These are phyloP conservation scores for Podargus strigoides DNA, from an alignment of 2,797 vertebrate genomes.

Conservation along the genomic window DNA sequence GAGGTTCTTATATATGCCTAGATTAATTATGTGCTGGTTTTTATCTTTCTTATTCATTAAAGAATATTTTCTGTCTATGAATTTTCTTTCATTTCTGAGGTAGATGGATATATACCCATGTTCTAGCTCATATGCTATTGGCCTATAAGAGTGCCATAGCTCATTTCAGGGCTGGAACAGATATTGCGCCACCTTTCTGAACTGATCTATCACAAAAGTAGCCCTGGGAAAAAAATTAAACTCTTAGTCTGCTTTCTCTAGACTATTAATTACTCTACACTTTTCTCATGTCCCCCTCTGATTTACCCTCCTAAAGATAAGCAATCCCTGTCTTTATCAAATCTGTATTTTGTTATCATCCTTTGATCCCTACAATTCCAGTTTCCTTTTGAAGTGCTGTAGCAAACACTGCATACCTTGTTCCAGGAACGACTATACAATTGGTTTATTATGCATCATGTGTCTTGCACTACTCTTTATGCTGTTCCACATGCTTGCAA, in stretches of 20 bases:
- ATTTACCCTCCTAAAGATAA: background rate
- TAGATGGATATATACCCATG: background rate
- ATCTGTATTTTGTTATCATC: slow-evolving; percentile 4
- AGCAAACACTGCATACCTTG: background rate
- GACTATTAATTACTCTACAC: background rate
- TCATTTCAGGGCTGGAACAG: background rate
- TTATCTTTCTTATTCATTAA: background rate
- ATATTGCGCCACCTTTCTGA: background rate
- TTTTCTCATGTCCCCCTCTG: background rate
- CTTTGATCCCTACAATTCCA: slow-evolving; percentile 1
- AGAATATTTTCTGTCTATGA: background rate
- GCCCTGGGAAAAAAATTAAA: background rate
- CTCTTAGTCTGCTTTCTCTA: background rate
- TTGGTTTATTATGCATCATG: background rate
- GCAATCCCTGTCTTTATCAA: background rate
- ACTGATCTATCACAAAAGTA: background rate
- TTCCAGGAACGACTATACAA: background rate
- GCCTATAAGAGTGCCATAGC: background rate
- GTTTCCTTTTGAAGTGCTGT: slow-evolving; percentile 1
- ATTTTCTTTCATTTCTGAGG: background rate
- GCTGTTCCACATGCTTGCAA: background rate
- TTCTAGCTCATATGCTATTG: background rate
- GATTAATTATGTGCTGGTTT: background rate
- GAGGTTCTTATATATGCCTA: background rate
- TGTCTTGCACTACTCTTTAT: background rate